Evolutionary conservation across 2,113 vertebrate genomes (phyloP), one percentile per base, ranked within the genome.

Genomic region (Pheucticus melanocephalus): DNA sequence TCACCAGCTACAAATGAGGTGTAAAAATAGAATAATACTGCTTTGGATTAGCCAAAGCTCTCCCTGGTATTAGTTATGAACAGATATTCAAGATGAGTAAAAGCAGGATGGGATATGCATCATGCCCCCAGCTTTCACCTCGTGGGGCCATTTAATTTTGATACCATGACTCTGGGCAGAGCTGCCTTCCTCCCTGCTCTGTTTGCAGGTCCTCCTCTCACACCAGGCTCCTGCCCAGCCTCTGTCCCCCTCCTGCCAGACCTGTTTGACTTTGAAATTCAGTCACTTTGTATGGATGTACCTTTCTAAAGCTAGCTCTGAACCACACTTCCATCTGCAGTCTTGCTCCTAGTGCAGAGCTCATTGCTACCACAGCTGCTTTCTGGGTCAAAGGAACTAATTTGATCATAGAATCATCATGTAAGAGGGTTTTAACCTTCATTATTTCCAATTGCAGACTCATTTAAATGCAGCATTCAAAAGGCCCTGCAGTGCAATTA

Each of bases 341-440:
- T 16, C 75, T 59, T 73, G n/a, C 47, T 90, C 56, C 54, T 59
- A 27, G 45, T 33, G 60, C 14, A 11, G 50, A 1, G 4, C 56
- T 71, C 65, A 61, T 57, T 90, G 76, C 60, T 86, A 37, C 72
- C 35, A 63, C 35, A 88, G 87, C 59, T 86, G 82, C 39, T 95
- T 93, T 94, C 92, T 92, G 90, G 93, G 93, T 83, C 72, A 90
- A 92, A 84, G 31, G 60, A 96, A 35, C 60, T 92, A 81, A 93
- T 88, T 82, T 93, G 64, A 90, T 96, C 82, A 83, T 68, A 71
- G 91, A 94, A 75, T 92, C 68, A 88, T 12, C 56, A 78, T 11
- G 21, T 70, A 93, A 95, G 82, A 93, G 53, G 54, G 61, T 82
- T 94, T 94, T 92, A 92, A 94, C 90, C 82, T 95, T 96, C 85